Evolutionary conservation across 1,140 invertebrate genomes (phyloP), one percentile per base, ranked within the genome.

Genomic region (Chrysoperla carnea): DNA sequence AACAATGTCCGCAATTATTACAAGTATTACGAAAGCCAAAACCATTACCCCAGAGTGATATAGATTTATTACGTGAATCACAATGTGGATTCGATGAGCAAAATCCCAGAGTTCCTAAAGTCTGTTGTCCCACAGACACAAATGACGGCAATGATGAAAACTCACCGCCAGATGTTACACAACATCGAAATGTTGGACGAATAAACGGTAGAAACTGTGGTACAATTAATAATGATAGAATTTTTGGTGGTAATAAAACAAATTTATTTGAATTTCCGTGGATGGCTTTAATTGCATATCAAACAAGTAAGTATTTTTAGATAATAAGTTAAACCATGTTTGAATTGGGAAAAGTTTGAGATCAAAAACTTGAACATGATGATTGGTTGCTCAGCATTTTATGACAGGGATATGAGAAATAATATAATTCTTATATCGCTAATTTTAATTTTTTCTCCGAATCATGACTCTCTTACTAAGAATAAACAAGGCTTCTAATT

Each of bases 241-340:
- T 79, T 29, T 50, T 68, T 14, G 67, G 69, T 8, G 76, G 75
- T 0, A 67, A 70, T 15, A 63, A 63, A 44, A 73, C 75, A 0
- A 53, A 53, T 1, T 46, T 78, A 2, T 67, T 66, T 42, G 71
- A 78, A 45, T 75, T 70, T 53, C 75, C 76, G 0, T 79, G 76
- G 76, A 78, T 77, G 75, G 73, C 69, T 0, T 54, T 77, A 0
- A 49, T 79, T 6, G 58, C 62, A 0, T 76, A 77, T 40, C 47
- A 62, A 14, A 62, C 56, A 43, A 50, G 67, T 68, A 57, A 44
- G 49, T 17, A 36, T 27, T n/a, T 33, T 42, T 28, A 33, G 37
- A 46, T 41, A 31, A 43, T 29, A 39, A 15, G 13, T 39, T 39
- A 31, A 39, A 39, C 4, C 4, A 23, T 3, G 5, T 23, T 5